Evolutionary conservation across 2,888 invertebrate species (phyloP), one percentile per base, ranked within the genome.

Genomic region (Pristionchus exspectatus): DNA sequence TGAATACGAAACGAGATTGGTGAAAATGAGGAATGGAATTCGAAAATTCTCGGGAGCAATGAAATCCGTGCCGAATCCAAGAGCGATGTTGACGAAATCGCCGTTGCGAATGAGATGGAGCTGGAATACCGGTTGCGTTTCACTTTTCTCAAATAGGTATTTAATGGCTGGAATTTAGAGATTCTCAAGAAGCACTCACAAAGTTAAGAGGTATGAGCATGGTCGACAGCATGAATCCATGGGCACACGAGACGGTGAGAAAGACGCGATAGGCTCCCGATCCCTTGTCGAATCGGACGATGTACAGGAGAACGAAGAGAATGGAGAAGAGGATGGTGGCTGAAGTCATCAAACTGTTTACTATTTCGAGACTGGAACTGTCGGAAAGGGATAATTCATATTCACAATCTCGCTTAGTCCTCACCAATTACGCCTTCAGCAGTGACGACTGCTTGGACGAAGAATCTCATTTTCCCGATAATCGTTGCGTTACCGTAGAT

Each of bases 211-310:
- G 69, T 10, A 69, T 69, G 12, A 69, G 69, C 69, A 69, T 69
- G 16, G 69, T 30, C 30, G 69, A 69, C 69, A 69, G 30, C 69
- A 69, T 30, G 33, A 69, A 69, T 12, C 69, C 69, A 69, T 69
- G 69, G 1, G 30, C 30, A 9, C 16, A 30, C 14, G 69, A 69
- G 14, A 69, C 30, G 2, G 30, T 27, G 30, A 69, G 69, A 69
- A 69, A 69, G 2, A 69, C 69, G 30, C 69, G 69, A 69, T 69
- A 69, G 30, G 69, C 69, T 69, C 69, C 69, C 30, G 69, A 69
- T 30, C 69, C 69, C 69, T 69, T 69, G 69, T 69, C 69, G 30
- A 69, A 69, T 2, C 69, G 69, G 16, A 69, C 69, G 30, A 69
- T 69, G 69, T 30, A 69, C 30, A 69, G 69, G 16, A 69, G 18